Evolutionary conservation across 2,797 vertebrate species (phyloP).

Genomic region (Alfaro cultratus): DNA sequence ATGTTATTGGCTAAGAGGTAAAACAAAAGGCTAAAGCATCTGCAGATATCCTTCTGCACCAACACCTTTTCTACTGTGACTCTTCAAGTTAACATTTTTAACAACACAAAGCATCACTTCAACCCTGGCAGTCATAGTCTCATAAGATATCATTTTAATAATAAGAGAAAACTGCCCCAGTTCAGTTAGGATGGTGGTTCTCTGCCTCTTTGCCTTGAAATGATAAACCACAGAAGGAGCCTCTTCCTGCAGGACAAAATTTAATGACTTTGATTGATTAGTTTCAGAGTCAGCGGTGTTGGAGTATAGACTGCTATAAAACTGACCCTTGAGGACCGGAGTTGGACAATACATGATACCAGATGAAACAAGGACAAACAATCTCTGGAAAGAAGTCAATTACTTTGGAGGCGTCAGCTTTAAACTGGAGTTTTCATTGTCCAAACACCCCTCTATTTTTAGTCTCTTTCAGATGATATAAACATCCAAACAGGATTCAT

Average conservation of each 20-base stretch:
- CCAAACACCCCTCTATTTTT: not conserved
- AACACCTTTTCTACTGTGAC: not conserved
- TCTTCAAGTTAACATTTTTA: not conserved
- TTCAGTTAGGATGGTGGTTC: not conserved
- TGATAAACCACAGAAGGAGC: not conserved
- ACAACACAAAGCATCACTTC: not conserved
- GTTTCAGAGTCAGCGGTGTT: not conserved
- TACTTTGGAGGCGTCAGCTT: not conserved
- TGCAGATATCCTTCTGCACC: not conserved
- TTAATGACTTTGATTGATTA: not conserved
- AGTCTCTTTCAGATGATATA: not conserved
- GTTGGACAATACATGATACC: not conserved
- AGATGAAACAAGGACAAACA: not conserved
- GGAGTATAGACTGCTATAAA: not conserved
- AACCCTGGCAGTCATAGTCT: not conserved
- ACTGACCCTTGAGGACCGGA: not conserved
- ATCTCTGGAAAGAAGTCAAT: not conserved
- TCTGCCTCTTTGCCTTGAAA: not conserved
- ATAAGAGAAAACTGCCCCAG: not conserved
- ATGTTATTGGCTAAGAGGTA: not conserved
- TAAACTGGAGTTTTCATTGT: not conserved
- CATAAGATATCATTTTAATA: not conserved
- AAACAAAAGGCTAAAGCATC: not conserved
- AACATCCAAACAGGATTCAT: not conserved
- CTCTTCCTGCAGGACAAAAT: not conserved